phyloP scores from a whole-genome alignment of 2,888 invertebrate genomes.

The Penaeus monodon region DNA sequence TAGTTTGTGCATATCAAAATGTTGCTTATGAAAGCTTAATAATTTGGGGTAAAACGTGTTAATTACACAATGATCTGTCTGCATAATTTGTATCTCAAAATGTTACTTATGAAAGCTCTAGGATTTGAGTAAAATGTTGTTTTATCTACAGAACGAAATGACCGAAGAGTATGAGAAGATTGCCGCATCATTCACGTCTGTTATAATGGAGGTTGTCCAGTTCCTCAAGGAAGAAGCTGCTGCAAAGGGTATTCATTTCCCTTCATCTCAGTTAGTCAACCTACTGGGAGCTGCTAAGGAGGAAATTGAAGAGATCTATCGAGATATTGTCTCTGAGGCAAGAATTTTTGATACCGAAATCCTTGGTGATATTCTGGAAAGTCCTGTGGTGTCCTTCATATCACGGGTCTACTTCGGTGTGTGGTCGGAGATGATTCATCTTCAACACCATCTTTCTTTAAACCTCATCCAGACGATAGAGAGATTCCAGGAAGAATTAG shows the following conservation, averaged over 20 bases:
- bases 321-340: neutral
- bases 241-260: neutral
- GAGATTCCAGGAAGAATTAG: no score
- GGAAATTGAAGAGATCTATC: constrained; percentile 10
- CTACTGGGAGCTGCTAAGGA: neutral
- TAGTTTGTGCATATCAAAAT: neutral
- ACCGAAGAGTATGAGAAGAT: no score
- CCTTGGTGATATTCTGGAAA: no score
- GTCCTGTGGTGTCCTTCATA: no score
- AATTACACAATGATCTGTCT: no score
- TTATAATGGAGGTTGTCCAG: neutral
- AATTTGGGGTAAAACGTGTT: neutral
- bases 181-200: neutral
- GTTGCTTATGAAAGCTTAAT: neutral
- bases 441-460: no score
- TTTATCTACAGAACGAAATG: no score
- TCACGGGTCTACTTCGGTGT: no score
- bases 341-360: no score
- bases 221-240: constrained; percentile 10
- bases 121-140: neutral
- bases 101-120: neutral
- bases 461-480: no score
- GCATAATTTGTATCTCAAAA: neutral
- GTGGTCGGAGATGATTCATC: no score
- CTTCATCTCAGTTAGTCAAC: neutral